Evolutionary conservation across 1,140 invertebrate genomes (phyloP).

Genomic region (Saccostrea glomerata): DNA sequence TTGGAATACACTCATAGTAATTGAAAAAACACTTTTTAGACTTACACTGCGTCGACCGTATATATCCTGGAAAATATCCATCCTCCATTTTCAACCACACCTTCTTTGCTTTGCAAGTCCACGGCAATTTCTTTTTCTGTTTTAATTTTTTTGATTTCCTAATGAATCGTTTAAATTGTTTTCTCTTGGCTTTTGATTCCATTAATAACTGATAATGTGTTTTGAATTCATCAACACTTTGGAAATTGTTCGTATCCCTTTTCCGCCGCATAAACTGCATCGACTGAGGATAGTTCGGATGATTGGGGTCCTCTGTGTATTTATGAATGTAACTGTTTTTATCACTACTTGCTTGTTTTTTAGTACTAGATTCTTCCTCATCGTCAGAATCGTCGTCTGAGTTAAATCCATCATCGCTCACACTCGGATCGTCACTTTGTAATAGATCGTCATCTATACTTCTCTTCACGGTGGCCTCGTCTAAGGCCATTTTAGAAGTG

Average conservation of each 20-base stretch:
- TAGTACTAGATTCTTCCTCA: conserved; percentile 48
- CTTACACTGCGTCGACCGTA: conserved; percentile 64
- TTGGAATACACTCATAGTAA: conserved; percentile 68
- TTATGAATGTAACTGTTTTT: conserved; percentile 24
- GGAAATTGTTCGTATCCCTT: conserved; percentile 38
- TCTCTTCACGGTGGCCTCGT: conserved; percentile 56
- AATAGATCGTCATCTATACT: conserved; percentile 46
- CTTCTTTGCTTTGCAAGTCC: conserved; percentile 67
- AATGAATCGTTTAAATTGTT: conserved; percentile 59
- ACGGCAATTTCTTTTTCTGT: conserved; percentile 58
- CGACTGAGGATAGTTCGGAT: conserved; percentile 41
- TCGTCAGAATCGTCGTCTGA: conserved; percentile 49
- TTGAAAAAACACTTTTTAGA: conserved; percentile 69
- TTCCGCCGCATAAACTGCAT: conserved; percentile 55
- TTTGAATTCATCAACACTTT: conserved; percentile 53
- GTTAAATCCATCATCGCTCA: conserved; percentile 52
- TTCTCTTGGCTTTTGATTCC: conserved; percentile 61
- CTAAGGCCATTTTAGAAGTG: conserved; percentile 58
- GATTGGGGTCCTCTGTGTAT: conserved; percentile 17
- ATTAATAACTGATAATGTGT: conserved; percentile 52
- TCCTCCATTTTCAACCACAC: conserved; percentile 56
- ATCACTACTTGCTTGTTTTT: conserved; percentile 41
- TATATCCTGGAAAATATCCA: conserved; percentile 65
- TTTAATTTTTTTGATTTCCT: conserved; percentile 59
- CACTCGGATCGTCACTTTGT: conserved; percentile 48